Base-by-base conservation (phyloP, 2,113 vertebrate species). In the Phaetusa simplex region DNA sequence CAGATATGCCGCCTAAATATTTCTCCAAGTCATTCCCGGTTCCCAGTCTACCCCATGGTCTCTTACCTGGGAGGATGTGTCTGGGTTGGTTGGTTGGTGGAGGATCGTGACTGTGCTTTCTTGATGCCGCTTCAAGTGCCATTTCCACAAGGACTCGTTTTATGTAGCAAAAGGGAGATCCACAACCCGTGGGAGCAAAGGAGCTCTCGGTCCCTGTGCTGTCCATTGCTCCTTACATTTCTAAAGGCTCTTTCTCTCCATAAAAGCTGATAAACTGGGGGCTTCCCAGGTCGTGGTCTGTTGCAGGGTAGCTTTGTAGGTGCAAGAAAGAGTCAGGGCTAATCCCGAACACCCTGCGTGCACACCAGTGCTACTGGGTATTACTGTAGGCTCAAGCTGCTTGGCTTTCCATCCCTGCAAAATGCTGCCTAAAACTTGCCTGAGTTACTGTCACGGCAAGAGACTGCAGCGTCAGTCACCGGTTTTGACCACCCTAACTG, bases 171-270 rank as follows among this genome's bases (percentile, higher is more conserved):
- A 72, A 53, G 15, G 59, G 53, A 53, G 24, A 23, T 45, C 38
- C 6, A 24, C 52, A 81, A 32, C 2, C 10, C 40, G 47, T 20
- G 0, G 0, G 36, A 65, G 22, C 0, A 3, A 52, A 86, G 38
- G 52, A 73, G n/a, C 11, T 40, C 45, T 42, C 14, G 5, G 29
- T 40, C 40, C 9, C 30, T n/a, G 34, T 22, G 49, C n/a, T 34
- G 38, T 53, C 53, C 14, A 11, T 30, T 42, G 40, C n/a, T 53
- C 55, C 20, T 61, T 34, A 16, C 14, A 61, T 20, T 76, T 61
- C 45, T 29, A n/a, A n/a, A 62, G n/a, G 22, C 18, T 38, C 9
- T 27, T 76, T 76, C 38, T 34, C 62, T 61, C 45, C 27, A 12
- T 29, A 34, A 73, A 49, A 58, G 59, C 43, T n/a, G 30, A 64